phyloP scores from a whole-genome alignment of 37 sponge, comb jelly and placozoan species.

The Halichondria panicea region DNA sequence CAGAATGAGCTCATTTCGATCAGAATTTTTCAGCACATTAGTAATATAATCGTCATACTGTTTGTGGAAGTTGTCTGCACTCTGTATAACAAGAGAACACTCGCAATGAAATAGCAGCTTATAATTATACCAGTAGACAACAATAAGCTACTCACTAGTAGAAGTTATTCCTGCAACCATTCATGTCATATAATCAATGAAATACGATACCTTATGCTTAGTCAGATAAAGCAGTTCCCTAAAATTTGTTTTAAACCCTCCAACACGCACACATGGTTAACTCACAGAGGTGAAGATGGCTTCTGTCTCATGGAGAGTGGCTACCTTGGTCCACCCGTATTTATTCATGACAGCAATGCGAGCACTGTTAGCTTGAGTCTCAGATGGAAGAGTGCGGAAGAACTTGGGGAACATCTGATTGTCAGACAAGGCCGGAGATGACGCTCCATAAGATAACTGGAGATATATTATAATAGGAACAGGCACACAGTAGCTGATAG shows the following conservation, averaged over 20 bases:
- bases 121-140: no score
- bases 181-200: not conserved
- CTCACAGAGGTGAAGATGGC: slow-evolving; percentile 62
- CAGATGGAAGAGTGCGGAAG: slow-evolving; percentile 68
- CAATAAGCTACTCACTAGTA: no score
- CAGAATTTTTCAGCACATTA: not conserved
- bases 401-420: slow-evolving; percentile 38
- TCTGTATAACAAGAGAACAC: no score
- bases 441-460: slow-evolving; percentile 68
- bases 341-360: slow-evolving; percentile 52
- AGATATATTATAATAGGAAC: not conserved
- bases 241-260: not conserved
- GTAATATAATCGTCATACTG: slow-evolving; percentile 10
- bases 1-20: slow-evolving; percentile 24
- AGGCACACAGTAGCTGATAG: not conserved
- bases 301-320: slow-evolving; percentile 58
- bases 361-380: slow-evolving; percentile 34
- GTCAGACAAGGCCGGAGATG: slow-evolving; percentile 62
- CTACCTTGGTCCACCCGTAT: slow-evolving; percentile 66
- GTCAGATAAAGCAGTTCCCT: not conserved
- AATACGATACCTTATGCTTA: not conserved
- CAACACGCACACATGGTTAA: not conserved
- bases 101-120: no score
- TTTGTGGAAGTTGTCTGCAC: slow-evolving; percentile 33
- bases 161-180: no score